Conservation (phyloP, 2,888 invertebrate species). For the Omphaloscelis lunosa region DNA sequence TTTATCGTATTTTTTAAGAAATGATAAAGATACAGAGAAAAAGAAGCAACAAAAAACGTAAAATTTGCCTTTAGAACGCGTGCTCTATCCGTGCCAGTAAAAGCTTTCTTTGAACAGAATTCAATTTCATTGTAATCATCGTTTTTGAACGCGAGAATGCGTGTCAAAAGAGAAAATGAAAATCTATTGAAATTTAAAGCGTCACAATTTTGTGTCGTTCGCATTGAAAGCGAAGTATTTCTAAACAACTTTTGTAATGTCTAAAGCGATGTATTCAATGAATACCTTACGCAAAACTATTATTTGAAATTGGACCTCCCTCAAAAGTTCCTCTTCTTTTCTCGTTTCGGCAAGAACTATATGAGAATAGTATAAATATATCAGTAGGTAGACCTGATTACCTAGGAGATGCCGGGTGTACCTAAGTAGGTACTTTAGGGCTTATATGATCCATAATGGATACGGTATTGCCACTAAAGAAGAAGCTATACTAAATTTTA, state of each 20-base stretch:
- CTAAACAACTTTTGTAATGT: neutral
- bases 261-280: neutral
- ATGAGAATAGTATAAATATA: neutral
- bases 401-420: neutral
- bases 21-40: neutral
- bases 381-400: neutral
- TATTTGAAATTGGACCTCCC: neutral
- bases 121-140: constrained; percentile 36
- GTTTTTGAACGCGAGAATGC: constrained; percentile 19
- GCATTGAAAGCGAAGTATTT: neutral
- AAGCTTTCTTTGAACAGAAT: constrained; percentile 39
- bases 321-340: neutral
- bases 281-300: neutral
- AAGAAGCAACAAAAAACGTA: neutral
- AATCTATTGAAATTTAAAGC: neutral
- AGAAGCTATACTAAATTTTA: neutral
- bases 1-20: neutral
- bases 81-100: neutral
- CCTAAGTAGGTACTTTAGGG: neutral
- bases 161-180: constrained; percentile 25
- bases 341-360: neutral
- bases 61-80: neutral
- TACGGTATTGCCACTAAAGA: neutral
- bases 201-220: neutral
- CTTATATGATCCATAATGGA: neutral